Base-by-base conservation (phyloP, 2,888 invertebrate species). In the Sarcophaga carnaria region DNA sequence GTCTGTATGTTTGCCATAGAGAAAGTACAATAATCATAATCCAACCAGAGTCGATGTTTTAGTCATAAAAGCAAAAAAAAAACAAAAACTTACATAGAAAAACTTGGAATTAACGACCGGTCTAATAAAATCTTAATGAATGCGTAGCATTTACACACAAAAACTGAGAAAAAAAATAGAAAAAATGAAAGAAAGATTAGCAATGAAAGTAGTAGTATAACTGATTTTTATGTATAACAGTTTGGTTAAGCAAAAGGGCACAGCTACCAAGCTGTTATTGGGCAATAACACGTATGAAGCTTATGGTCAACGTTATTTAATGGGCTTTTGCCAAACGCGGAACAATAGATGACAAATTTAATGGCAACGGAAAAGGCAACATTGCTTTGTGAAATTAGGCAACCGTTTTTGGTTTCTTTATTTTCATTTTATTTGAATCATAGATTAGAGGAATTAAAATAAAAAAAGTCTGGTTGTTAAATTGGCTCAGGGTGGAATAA, bases 111-210 rank as follows among this genome's bases (percentile, higher is more conserved):
- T 85, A 85, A 78, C 47, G 72, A 77, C 63, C 69, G 45, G 4
- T 63, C 81, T 82, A 78, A 85, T 81, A 81, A 85, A 82, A 82
- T 82, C 69, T 81, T 75, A 81, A 78, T 85, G 76, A 85, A 72
- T 82, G 78, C 67, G 64, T 74, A 25, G 4, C 70, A 64, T 71
- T 62, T 54, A 12, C 17, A 4, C 12, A 12, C 12, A 12, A 54
- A 54, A 54, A 54, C 8, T 14, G 10, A 12, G 3, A 17, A 54
- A 54, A 54, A 49, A 49, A 49, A 49, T 12, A 12, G 49, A 49
- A 49, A 37, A 37, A 37, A 37, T 37, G 2, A 74, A 12, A 27
- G 49, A 72, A 66, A 60, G 63, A 49, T 47, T 17, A 81, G 47
- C 49, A 74, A 81, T 63, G 72, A 80, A 14, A 85, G 12, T 14